Evolutionary conservation across 1,140 invertebrate genomes (phyloP).

Genomic region (Drosophila lowei): DNA sequence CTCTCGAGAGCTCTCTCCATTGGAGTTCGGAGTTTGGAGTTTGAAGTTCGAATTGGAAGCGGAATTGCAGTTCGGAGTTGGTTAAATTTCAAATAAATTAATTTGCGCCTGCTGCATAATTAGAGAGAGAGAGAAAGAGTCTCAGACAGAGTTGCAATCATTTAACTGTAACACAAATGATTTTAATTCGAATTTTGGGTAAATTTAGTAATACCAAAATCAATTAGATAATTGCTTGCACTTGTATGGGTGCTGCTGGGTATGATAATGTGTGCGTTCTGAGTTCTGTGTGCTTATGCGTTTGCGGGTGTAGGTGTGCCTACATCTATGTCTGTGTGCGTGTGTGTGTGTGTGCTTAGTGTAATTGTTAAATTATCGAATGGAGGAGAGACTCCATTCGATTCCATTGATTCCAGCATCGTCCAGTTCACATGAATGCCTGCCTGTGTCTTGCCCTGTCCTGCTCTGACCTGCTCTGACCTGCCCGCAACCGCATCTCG

Average conservation of each 20-base stretch:
- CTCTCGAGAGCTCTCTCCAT: not conserved
- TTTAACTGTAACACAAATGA: constrained; percentile 59
- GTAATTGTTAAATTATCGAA: constrained; percentile 42
- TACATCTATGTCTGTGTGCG: not conserved
- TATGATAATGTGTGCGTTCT: not conserved
- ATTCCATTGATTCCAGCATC: constrained; percentile 20
- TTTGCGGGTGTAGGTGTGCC: too few relatives aligned
- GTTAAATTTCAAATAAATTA: constrained; percentile 57
- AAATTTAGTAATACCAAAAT: constrained; percentile 60
- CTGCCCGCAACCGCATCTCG: too few relatives aligned
- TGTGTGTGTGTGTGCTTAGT: constrained; percentile 2
- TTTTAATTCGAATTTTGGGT: constrained; percentile 54
- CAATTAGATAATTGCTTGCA: constrained; percentile 72
- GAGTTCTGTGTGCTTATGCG: not conserved
- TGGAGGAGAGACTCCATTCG: constrained; percentile 20
- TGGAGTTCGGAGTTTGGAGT: too few relatives aligned
- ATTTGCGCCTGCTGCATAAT: constrained; percentile 49
- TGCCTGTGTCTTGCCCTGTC: not conserved
- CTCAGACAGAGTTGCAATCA: not conserved
- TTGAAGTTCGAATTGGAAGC: constrained; percentile 3
- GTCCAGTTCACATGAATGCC: constrained; percentile 53
- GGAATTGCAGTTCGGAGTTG: constrained; percentile 3
- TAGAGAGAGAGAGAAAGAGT: constrained; percentile 7
- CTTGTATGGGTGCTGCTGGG: constrained; percentile 38
- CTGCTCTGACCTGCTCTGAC: too few relatives aligned